Percentiles rank a stretch among this genome's conserved stretches.
phyloP scores from a whole-genome alignment of 2,888 invertebrate species.

The Neocrepidodera transversa region DNA sequence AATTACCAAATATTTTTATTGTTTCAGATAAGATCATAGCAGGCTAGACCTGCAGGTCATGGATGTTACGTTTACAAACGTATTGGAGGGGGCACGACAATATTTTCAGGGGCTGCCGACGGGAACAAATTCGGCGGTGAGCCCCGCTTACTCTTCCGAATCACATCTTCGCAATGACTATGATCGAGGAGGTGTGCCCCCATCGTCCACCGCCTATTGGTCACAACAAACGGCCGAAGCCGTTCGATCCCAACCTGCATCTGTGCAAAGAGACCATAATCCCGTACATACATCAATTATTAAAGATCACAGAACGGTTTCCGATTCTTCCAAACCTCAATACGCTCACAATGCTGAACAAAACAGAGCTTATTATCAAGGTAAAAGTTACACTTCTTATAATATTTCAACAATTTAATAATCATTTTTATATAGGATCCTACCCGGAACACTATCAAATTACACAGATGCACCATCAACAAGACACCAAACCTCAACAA shows the following conservation, averaged over 20 bases:
- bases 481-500: conserved; percentile 23
- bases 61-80: conserved; percentile 81
- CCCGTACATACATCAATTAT: conserved; percentile 20
- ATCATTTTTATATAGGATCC: conserved; percentile 15
- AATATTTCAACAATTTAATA: neutral
- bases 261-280: conserved; percentile 41
- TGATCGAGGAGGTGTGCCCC: conserved; percentile 39
- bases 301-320: conserved; percentile 47
- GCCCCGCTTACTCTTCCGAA: conserved; percentile 48
- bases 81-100: conserved; percentile 83
- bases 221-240: conserved; percentile 37
- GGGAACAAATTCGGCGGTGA: conserved; percentile 58
- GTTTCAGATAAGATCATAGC: conserved; percentile 51
- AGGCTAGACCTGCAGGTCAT: conserved; percentile 66
- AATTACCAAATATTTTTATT: no score
- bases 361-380: conserved; percentile 35
- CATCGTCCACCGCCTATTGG: conserved; percentile 49
- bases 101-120: conserved; percentile 81
- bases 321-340: conserved; percentile 35
- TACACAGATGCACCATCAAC: conserved; percentile 29
- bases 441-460: conserved; percentile 34
- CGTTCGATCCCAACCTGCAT: conserved; percentile 34
- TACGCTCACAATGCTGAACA: conserved; percentile 38
- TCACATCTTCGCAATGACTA: conserved; percentile 39
- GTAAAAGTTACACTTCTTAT: neutral